phyloP scores from a whole-genome alignment of 2,888 invertebrate species.

The Polydrusus tereticollis region DNA sequence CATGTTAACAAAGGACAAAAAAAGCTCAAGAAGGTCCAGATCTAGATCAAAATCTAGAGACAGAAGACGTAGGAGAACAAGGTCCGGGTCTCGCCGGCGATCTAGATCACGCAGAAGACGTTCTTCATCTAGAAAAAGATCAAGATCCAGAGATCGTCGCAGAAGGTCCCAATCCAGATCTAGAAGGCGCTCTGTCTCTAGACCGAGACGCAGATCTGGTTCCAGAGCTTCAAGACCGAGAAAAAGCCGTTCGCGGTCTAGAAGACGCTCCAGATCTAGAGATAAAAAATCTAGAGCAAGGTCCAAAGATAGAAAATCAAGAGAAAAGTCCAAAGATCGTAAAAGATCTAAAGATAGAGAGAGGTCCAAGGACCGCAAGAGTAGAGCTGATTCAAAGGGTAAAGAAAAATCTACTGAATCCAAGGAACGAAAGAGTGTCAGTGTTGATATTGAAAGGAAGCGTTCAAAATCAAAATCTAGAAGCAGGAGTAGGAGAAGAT shows the following conservation, averaged over 20 bases:
- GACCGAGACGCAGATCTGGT: constrained; percentile 45
- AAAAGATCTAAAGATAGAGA: constrained; percentile 53
- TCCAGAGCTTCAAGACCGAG: constrained; percentile 50
- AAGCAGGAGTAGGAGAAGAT: constrained; percentile 71
- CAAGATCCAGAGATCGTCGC: constrained; percentile 71
- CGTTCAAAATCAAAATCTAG: constrained; percentile 68
- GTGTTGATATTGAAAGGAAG: constrained; percentile 59
- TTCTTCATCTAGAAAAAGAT: constrained; percentile 72
- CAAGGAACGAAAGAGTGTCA: constrained; percentile 57
- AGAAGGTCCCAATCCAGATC: constrained; percentile 72
- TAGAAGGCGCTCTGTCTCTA: constrained; percentile 59
- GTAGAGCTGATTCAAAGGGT: constrained; percentile 55
- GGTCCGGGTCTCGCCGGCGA: constrained; percentile 68
- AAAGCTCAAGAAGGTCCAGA: constrained; percentile 69
- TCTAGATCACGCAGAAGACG: constrained; percentile 59
- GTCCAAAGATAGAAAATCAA: constrained; percentile 51
- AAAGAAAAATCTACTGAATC: constrained; percentile 53
- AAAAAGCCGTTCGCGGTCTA: constrained; percentile 61
- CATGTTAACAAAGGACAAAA: constrained; percentile 86
- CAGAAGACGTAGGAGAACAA: constrained; percentile 73
- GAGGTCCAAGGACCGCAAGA: constrained; percentile 59
- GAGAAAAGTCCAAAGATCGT: constrained; percentile 55
- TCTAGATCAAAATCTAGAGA: constrained; percentile 65
- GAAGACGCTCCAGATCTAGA: constrained; percentile 65
- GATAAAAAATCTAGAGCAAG: constrained; percentile 51